These are phyloP conservation scores for Ormia ochracea DNA, from an alignment of 2,888 invertebrate genomes.

Conservation along the genomic window DNA sequence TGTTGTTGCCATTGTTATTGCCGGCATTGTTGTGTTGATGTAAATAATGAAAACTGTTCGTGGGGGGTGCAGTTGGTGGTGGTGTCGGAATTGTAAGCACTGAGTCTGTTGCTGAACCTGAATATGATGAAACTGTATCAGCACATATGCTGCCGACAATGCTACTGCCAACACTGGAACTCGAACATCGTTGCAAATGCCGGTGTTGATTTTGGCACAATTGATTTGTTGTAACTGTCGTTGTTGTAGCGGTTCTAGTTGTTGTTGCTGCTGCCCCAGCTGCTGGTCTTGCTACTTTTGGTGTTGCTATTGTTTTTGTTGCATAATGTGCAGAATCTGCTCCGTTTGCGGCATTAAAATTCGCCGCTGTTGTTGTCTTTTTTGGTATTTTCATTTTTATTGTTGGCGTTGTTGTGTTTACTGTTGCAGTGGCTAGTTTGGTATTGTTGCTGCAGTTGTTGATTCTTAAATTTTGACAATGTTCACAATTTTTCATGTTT, in stretches of 20 bases:
- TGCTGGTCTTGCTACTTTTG: not conserved
- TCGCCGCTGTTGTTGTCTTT: constrained; percentile 8
- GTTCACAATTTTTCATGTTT: constrained; percentile 60
- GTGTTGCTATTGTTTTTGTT: constrained; percentile 19
- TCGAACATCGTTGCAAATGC: constrained; percentile 72
- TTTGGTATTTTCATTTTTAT: constrained; percentile 26
- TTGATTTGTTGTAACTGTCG: constrained; percentile 51
- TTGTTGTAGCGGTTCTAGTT: constrained; percentile 30
- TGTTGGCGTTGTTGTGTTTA: constrained; percentile 10
- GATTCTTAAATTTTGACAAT: constrained; percentile 50
- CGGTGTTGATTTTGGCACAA: constrained; percentile 64
- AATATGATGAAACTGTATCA: constrained; percentile 72
- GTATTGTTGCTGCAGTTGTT: constrained; percentile 27
- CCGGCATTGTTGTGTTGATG: constrained; percentile 27
- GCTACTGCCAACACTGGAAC: constrained; percentile 75
- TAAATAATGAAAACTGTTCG: constrained; percentile 30
- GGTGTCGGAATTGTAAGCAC: constrained; percentile 65
- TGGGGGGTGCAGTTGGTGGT: constrained; percentile 39
- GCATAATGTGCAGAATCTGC: constrained; percentile 31
- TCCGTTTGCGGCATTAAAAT: constrained; percentile 32
- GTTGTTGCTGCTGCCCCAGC: constrained; percentile 24
- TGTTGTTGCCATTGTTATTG: constrained; percentile 42
- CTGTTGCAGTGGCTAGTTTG: constrained; percentile 13
- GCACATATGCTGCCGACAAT: constrained; percentile 73
- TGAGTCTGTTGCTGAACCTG: constrained; percentile 69